phyloP scores from a whole-genome alignment of 2,888 invertebrate species.

The Rotaria sp. region DNA sequence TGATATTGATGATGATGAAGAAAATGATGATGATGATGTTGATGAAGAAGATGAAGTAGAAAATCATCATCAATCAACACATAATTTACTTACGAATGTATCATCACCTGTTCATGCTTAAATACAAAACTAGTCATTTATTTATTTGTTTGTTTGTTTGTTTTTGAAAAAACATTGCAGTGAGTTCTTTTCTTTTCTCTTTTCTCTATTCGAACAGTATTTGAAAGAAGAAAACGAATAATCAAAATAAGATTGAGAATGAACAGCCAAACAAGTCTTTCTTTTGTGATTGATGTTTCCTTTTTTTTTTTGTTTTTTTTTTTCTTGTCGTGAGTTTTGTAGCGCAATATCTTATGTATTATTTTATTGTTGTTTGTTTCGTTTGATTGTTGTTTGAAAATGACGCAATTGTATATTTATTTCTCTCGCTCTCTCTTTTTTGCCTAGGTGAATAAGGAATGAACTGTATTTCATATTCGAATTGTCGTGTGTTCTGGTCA shows the following conservation, averaged over 20 bases:
- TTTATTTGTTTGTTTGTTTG: background rate
- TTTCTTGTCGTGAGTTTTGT: background rate
- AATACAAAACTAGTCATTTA: background rate
- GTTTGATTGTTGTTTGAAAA: background rate
- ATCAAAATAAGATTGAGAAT: background rate
- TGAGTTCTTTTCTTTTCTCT: background rate
- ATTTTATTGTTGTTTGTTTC: background rate
- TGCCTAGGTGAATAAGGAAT: background rate
- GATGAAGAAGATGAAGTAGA: background rate
- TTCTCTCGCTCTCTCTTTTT: background rate
- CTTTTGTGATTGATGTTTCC: background rate
- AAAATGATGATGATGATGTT: background rate
- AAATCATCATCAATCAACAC: conserved; percentile 24
- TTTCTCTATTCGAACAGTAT: background rate
- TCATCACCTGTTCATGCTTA: background rate
- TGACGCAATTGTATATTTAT: conserved; percentile 11
- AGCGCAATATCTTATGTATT: conserved; percentile 15
- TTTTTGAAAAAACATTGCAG: background rate
- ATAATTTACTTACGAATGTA: background rate
- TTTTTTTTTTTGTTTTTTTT: background rate
- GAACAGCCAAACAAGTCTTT: conserved; percentile 15
- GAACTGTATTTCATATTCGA: background rate
- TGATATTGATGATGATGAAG: background rate
- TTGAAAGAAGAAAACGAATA: background rate
- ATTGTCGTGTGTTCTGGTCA: conserved; percentile 12